Percentiles rank a stretch among this genome's conserved stretches.
Conservation (phyloP, 2,888 invertebrate genomes). For the Pomacea canaliculata region DNA sequence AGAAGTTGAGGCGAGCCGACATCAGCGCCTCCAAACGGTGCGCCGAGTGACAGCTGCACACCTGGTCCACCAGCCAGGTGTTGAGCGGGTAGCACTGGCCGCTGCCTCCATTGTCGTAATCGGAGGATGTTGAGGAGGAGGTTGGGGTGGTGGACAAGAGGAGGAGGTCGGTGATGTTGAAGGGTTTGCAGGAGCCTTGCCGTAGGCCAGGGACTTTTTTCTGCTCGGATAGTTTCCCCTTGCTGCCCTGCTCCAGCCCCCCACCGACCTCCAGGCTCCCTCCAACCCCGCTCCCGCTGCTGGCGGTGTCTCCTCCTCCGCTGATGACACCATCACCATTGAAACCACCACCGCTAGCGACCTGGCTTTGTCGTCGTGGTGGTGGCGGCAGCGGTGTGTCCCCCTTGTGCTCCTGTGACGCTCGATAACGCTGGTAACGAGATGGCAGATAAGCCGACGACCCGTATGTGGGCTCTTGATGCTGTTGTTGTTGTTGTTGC, state of each 20-base stretch:
- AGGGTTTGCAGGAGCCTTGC: not conserved
- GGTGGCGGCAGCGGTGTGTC: not conserved
- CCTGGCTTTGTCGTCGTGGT: not conserved
- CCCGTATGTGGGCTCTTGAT: not conserved
- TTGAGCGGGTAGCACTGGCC: conserved; percentile 17
- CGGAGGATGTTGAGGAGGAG: not conserved
- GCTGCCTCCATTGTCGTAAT: not conserved
- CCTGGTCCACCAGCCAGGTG: not conserved
- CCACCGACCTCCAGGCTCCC: not conserved
- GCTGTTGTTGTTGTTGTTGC: conserved; percentile 1
- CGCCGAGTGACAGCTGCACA: conserved; percentile 12
- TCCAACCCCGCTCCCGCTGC: not conserved
- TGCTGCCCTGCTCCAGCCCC: not conserved
- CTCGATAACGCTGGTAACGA: not conserved
- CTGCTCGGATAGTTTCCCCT: not conserved
- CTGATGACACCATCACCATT: not conserved
- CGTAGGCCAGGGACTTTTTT: not conserved
- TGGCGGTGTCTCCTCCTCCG: conserved; percentile 2
- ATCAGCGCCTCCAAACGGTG: conserved; percentile 5
- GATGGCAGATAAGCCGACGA: not conserved
- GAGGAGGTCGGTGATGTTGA: conserved; percentile 4
- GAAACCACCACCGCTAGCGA: not conserved
- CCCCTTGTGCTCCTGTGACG: not conserved
- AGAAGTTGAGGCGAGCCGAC: conserved; percentile 28
- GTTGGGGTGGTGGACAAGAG: not conserved